A percentile compares a stretch with the other conserved stretches of the same genome.
These are phyloP conservation scores for western clawed frog (Xenopus tropicalis) DNA, from an alignment of 2,113 vertebrate genomes.

Conservation along the genomic window UCB_Xtro_10.0 CM004450.2:72193001-72193500, in stretches of 20 bases:
- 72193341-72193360: no score
- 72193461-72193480: no score
- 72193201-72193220: slow-evolving; percentile 75
- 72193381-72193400: no score
- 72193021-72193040: slow-evolving; percentile 5
- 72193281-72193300: background rate
- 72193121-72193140: slow-evolving; percentile 2
- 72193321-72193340: no score
- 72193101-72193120: background rate
- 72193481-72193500: no score
- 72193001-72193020: slow-evolving; percentile 12
- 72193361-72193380: no score
- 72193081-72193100: no score
- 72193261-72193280: slow-evolving; percentile 3
- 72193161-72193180: slow-evolving; percentile 34
- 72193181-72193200: slow-evolving; percentile 55
- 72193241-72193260: slow-evolving; percentile 16
- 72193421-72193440: no score
- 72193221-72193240: slow-evolving; percentile 72
- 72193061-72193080: background rate
- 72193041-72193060: background rate
- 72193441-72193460: no score
- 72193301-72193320: background rate
- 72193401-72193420: no score
- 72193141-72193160: slow-evolving; percentile 14